Evolutionary conservation across 30 jellyfish, hydroid and myxozoan genomes (phyloP), one percentile per base, ranked within the genome.

Genomic region (Aurelia aurita): DNA sequence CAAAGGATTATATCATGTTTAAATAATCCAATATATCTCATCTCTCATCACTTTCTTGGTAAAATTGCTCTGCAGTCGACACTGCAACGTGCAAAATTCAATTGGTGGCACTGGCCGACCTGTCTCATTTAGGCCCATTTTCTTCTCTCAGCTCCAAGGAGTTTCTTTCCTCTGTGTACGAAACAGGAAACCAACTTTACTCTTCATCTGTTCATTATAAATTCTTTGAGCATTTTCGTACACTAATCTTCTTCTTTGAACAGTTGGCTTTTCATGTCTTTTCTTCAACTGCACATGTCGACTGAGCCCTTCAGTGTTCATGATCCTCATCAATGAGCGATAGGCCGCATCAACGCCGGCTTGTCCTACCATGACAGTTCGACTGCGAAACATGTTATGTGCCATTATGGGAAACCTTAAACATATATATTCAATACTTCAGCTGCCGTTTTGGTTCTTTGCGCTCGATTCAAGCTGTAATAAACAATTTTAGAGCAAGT

Each of bases 331-430:
- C 60, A 91, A 32, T 18, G 89, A 54, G 46, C 91, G 90, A 58
- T 85, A 91, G 63, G 98, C 98, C 45, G 95, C 98, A 3, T 85
- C 82, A 5, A 95, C 95, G 12, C 98, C 98, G 28, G 86, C 89
- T n/a, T 76, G 91, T 5, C 98, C 98, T 25, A 91, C 98, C 94
- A 91, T 86, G 22, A 91, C 95, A 31, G 98, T 91, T 14, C 98
- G 87, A 20, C 97, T 95, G 11, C 96, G 85, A 60, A 91, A 91
- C 34, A 78, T 78, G 49, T 91, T 90, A 5, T 91, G 98, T n/a
- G 98, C 96, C 98, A 91, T 91, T 54, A 19, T 81, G 7, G 53
- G 25, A 16, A 4, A 28, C 5, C 45, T 31, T 31, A 3, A 7
- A 69, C 47, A 13, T 35, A 35, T 35, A 35, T 3, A 3, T 4